Evolutionary conservation across 2,888 invertebrate species (phyloP).

Genomic region (Caenorhabditis auriculariae): DNA sequence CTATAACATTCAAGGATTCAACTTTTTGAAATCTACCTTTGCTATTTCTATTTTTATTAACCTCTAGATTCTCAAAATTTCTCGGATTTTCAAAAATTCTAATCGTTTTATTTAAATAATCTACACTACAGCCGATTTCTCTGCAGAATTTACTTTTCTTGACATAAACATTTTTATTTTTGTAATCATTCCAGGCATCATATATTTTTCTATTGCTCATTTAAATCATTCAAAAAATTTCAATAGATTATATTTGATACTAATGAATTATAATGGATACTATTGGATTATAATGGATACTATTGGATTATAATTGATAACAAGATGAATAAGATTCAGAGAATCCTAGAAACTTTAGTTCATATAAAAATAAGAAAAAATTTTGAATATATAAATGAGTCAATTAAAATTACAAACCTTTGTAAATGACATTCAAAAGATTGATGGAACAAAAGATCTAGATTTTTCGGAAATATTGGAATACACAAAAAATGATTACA

Average conservation of each 20-base stretch:
- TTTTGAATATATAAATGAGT: too few species aligned
- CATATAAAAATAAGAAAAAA: conserved; percentile 5
- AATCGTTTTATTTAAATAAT: not conserved
- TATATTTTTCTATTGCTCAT: not conserved
- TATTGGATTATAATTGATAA: conserved; percentile 1
- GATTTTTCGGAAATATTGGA: conserved; percentile 9
- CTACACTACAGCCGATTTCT: not conserved
- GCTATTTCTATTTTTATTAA: too few species aligned
- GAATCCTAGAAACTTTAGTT: not conserved
- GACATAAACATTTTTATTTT: too few species aligned
- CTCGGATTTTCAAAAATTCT: not conserved
- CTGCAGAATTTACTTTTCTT: too few species aligned
- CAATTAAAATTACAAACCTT: conserved; percentile 9
- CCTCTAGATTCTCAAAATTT: not conserved
- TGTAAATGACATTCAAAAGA: conserved; percentile 7
- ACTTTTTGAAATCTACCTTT: too few species aligned
- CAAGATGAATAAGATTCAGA: not conserved
- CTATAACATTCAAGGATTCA: not conserved
- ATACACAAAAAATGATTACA: conserved; percentile 9
- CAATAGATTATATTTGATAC: too few species aligned
- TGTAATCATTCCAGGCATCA: not conserved
- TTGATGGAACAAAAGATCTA: conserved; percentile 10
- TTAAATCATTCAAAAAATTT: conserved; percentile 4
- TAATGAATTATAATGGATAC: conserved; percentile 5
- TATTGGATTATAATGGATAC: conserved; percentile 5